Evolutionary conservation across 2,888 invertebrate genomes (phyloP).

Genomic region (Drosophila lutescens): DNA sequence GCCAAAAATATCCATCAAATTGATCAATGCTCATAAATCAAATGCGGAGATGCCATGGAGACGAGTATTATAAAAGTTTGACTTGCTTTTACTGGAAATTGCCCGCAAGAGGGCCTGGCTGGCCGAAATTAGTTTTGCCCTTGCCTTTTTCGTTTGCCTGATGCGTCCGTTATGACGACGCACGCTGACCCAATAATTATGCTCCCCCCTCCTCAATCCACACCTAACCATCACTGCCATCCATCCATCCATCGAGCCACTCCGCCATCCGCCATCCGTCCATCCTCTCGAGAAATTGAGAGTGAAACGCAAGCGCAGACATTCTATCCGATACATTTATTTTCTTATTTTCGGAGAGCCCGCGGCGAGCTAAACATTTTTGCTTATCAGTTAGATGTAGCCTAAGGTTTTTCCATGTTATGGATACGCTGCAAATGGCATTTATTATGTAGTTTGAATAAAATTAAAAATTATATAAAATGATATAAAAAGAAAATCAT

Average conservation of each 20-base stretch:
- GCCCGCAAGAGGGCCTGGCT: constrained; percentile 65
- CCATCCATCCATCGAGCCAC: background rate
- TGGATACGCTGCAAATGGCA: constrained; percentile 17
- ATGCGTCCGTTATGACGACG: constrained; percentile 65
- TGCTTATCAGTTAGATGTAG: constrained; percentile 43
- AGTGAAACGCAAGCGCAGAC: constrained; percentile 71
- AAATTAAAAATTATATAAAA: background rate
- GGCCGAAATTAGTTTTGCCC: constrained; percentile 73
- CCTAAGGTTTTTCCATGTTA: constrained; percentile 20
- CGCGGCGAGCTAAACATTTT: constrained; percentile 31
- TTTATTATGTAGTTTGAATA: background rate
- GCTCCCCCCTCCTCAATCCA: constrained; percentile 21
- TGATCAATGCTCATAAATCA: constrained; percentile 83
- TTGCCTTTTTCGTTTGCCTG: constrained; percentile 22
- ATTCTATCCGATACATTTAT: constrained; percentile 41
- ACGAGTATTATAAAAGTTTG: constrained; percentile 35
- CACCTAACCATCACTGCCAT: constrained; percentile 14
- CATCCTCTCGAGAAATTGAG: constrained; percentile 74
- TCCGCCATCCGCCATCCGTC: background rate
- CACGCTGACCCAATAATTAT: constrained; percentile 82
- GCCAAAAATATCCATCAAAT: constrained; percentile 76
- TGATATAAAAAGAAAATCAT: no score
- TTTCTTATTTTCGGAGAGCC: constrained; percentile 21
- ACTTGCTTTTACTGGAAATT: constrained; percentile 71
- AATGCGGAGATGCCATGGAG: constrained; percentile 51